These are phyloP conservation scores for Encarsia formosa DNA, from an alignment of 2,888 invertebrate species.

Conservation along the genomic window DNA sequence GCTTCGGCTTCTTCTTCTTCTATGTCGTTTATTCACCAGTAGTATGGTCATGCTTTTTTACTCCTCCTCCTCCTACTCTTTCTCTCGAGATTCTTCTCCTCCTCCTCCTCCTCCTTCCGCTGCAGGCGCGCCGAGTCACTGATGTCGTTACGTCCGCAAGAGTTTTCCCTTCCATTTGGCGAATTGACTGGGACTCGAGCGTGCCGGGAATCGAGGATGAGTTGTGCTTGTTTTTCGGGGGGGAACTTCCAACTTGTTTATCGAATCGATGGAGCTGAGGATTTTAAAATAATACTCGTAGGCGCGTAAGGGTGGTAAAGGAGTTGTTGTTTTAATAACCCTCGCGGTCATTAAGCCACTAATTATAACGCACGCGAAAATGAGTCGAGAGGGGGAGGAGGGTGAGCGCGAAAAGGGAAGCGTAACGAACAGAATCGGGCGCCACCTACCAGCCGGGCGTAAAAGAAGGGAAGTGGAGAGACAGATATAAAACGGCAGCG, in stretches of 20 bases:
- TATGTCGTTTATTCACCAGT: constrained; percentile 2
- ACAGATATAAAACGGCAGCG: background rate
- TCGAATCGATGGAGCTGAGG: constrained; percentile 4
- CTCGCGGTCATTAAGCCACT: constrained; percentile 50
- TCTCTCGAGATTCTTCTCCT: background rate
- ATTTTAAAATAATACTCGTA: background rate
- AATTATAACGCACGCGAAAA: constrained; percentile 50
- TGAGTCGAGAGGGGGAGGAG: constrained; percentile 35
- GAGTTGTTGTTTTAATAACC: constrained; percentile 51
- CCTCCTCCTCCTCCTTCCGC: background rate
- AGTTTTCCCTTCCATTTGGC: constrained; percentile 26
- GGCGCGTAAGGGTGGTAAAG: constrained; percentile 15
- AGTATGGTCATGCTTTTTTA: background rate
- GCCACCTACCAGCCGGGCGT: constrained; percentile 13
- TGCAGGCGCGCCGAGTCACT: background rate
- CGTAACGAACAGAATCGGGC: constrained; percentile 15
- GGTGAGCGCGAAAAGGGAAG: constrained; percentile 23
- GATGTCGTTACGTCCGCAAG: constrained; percentile 8
- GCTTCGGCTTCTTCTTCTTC: background rate
- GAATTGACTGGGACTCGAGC: constrained; percentile 19
- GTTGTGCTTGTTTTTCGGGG: too few species aligned
- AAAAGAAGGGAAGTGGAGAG: background rate
- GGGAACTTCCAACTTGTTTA: too few species aligned
- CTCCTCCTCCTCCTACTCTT: background rate
- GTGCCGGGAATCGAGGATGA: constrained; percentile 5